A percentile compares a stretch with the other conserved stretches of the same genome.
Conservation (phyloP, 2,113 vertebrate species). For the Sinocyclocheilus maitianheensis region DNA sequence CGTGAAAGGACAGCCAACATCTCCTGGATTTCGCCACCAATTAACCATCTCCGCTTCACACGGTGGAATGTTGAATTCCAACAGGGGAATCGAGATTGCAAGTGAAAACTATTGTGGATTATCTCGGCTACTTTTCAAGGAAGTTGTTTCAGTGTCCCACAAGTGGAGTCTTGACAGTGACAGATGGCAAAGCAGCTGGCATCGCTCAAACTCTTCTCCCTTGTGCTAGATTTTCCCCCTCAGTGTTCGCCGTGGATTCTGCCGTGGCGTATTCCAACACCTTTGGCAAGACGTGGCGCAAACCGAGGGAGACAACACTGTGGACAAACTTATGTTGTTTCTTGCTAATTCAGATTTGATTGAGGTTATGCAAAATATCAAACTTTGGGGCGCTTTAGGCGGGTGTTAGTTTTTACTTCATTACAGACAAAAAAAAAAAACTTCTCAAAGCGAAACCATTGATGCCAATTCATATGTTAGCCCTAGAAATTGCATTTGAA, state of each 20-base stretch:
- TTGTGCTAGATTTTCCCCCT: slow-evolving; percentile 57
- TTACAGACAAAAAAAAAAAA: background rate
- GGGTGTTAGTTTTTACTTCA: slow-evolving; percentile 5
- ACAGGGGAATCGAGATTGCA: slow-evolving; percentile 50
- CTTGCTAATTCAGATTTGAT: slow-evolving; percentile 44
- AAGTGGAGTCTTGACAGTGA: slow-evolving; percentile 73
- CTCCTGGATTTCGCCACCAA: slow-evolving; percentile 49
- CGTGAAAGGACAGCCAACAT: slow-evolving; percentile 41
- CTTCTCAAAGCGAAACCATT: background rate
- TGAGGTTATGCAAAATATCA: slow-evolving; percentile 42
- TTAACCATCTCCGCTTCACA: slow-evolving; percentile 53
- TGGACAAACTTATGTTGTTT: slow-evolving; percentile 55
- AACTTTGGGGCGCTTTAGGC: slow-evolving; percentile 12
- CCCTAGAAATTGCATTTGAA: background rate
- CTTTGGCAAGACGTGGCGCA: slow-evolving; percentile 69
- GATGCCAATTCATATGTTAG: background rate
- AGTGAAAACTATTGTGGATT: slow-evolving; percentile 70
- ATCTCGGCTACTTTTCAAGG: slow-evolving; percentile 69
- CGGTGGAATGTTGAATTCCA: slow-evolving; percentile 56
- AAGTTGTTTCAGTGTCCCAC: slow-evolving; percentile 74
- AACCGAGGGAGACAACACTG: slow-evolving; percentile 62
- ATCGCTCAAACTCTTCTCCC: slow-evolving; percentile 73
- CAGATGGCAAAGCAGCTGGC: slow-evolving; percentile 81
- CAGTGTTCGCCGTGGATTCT: slow-evolving; percentile 69
- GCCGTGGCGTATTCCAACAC: slow-evolving; percentile 70